These are phyloP conservation scores for Amazonetta brasiliensis DNA, from an alignment of 2,797 vertebrate genomes.

Conservation along the genomic window DNA sequence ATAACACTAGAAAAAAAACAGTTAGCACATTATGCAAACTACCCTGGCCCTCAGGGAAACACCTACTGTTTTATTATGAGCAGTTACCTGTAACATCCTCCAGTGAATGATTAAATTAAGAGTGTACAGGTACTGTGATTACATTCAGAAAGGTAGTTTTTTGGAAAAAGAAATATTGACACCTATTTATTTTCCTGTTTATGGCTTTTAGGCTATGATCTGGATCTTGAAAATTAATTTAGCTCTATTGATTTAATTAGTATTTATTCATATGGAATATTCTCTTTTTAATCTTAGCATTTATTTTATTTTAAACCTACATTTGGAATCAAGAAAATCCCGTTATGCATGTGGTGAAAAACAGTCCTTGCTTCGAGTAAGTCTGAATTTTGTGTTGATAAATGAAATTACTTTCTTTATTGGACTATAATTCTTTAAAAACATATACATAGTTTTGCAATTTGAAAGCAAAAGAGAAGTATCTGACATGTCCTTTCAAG, in stretches of 20 bases:
- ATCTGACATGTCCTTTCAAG: not conserved
- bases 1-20: conserved; percentile 45
- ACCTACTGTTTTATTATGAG: conserved; percentile 58
- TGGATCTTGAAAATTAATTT: conserved; percentile 1
- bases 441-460: not conserved
- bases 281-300: not conserved
- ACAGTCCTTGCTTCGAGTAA: not conserved
- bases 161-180: not conserved
- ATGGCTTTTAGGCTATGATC: not conserved
- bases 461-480: conserved; percentile 9
- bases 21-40: conserved; percentile 45
- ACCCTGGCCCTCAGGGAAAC: conserved; percentile 31
- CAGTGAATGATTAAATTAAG: conserved; percentile 57
- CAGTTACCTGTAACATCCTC: conserved; percentile 49
- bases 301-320: conserved; percentile 1
- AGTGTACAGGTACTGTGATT: conserved; percentile 23
- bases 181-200: conserved; percentile 28
- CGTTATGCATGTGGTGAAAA: not conserved
- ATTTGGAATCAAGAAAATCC: not conserved
- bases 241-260: conserved; percentile 3
- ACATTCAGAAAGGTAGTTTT: conserved; percentile 38
- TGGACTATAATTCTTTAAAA: not conserved
- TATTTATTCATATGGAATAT: not conserved
- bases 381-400: not conserved
- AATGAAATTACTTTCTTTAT: not conserved